Percentiles rank a stretch among this genome's conserved stretches.
Conservation (phyloP, 2,888 invertebrate species). For the Melanostoma scalare region DNA sequence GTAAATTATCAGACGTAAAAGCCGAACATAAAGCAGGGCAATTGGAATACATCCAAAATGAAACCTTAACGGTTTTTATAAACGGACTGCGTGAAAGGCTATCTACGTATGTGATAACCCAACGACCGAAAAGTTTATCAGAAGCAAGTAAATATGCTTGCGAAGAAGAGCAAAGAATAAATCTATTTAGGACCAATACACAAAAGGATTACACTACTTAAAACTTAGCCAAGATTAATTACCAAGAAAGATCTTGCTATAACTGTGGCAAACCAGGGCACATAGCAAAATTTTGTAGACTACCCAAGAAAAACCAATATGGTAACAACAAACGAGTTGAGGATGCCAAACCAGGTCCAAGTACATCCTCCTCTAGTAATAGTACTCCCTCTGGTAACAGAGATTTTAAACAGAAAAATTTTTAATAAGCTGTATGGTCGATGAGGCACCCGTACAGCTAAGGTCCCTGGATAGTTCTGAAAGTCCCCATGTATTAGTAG, state of each 20-base stretch:
- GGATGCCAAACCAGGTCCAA: too few relatives aligned
- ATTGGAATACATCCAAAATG: too few relatives aligned
- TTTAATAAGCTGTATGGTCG: conserved; percentile 22
- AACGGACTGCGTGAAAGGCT: too few relatives aligned
- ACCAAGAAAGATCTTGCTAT: background rate
- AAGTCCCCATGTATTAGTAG: conserved; percentile 13
- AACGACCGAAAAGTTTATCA: conserved; percentile 12
- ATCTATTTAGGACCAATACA: conserved; percentile 13
- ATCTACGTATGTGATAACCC: too few relatives aligned
- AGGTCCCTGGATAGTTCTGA: conserved; percentile 25
- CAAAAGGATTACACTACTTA: conserved; percentile 15
- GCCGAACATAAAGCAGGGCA: too few relatives aligned
- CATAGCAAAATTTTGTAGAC: conserved; percentile 19
- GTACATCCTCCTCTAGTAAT: background rate
- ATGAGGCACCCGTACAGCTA: conserved; percentile 20
- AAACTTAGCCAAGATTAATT: conserved; percentile 11
- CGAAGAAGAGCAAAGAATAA: conserved; percentile 29
- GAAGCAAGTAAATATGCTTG: conserved; percentile 28
- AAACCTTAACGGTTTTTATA: too few relatives aligned
- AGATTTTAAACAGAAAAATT: too few relatives aligned
- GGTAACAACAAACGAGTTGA: background rate
- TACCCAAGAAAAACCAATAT: conserved; percentile 6
- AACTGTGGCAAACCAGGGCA: conserved; percentile 30
- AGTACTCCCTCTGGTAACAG: conserved; percentile 7
- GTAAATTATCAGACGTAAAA: too few relatives aligned